phyloP scores from a whole-genome alignment of 2,888 invertebrate genomes.

The Drosophila basisetae region DNA sequence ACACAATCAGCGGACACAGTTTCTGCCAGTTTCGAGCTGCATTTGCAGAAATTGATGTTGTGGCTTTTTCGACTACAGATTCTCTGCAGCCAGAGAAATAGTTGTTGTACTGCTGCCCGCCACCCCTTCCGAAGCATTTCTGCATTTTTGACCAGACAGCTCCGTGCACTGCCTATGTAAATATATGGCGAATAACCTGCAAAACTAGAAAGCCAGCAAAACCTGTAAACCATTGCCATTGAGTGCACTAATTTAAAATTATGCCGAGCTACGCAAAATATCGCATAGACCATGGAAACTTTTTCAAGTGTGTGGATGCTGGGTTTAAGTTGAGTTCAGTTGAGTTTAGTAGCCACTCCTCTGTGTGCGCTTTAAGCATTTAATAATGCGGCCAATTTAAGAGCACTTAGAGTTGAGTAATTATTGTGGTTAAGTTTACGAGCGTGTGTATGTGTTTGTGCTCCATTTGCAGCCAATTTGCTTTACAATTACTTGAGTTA shows the following conservation, averaged over 20 bases:
- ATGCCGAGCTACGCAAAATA: conserved; percentile 62
- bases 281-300: conserved; percentile 43
- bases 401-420: conserved; percentile 25
- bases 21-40: conserved; percentile 49
- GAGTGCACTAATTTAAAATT: conserved; percentile 79
- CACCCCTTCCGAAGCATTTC: conserved; percentile 48
- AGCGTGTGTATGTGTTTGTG: not conserved
- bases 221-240: conserved; percentile 66
- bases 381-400: conserved; percentile 37
- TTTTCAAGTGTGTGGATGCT: conserved; percentile 46
- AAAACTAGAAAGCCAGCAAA: conserved; percentile 49
- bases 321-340: conserved; percentile 12
- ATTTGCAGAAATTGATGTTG: conserved; percentile 72
- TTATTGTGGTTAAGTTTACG: conserved; percentile 23
- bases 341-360: conserved; percentile 3
- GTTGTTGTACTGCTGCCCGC: conserved; percentile 30
- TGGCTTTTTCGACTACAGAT: conserved; percentile 34
- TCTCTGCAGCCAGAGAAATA: conserved; percentile 21
- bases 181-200: conserved; percentile 42
- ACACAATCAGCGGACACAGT: not conserved
- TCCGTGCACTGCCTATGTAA: conserved; percentile 40
- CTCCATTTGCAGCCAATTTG: conserved; percentile 25
- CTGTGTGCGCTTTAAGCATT: conserved; percentile 42
- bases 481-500: conserved; percentile 14
- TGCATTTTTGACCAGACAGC: conserved; percentile 47